Conservation (phyloP, 53 echinoderm and acorn worm species). For the Zoroaster sp. region DNA sequence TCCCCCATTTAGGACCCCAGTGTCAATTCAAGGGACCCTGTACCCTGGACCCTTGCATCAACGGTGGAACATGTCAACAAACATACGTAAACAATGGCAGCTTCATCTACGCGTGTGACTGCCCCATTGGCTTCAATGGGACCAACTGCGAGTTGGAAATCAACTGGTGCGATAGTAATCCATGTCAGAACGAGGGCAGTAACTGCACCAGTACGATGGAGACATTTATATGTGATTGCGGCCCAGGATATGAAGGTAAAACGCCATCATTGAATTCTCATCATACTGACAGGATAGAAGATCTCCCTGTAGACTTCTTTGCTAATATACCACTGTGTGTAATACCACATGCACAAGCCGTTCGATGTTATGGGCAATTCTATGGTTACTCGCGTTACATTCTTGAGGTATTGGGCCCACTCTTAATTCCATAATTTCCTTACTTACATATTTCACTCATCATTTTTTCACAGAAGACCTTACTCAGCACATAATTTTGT, state of each 20-base stretch:
- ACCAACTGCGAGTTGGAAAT: conserved; percentile 81
- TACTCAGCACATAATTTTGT: too few relatives aligned
- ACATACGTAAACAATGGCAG: not conserved
- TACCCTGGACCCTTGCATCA: conserved; percentile 52
- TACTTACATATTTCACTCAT: too few relatives aligned
- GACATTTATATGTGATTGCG: conserved; percentile 69
- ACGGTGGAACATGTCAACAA: conserved; percentile 78
- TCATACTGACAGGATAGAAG: not conserved
- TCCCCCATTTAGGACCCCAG: conserved; percentile 50
- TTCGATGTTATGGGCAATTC: too few relatives aligned
- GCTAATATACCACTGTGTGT: not conserved
- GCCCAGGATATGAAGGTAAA: conserved; percentile 75
- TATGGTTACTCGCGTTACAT: too few relatives aligned
- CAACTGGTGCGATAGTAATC: conserved; percentile 85
- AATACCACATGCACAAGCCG: too few relatives aligned
- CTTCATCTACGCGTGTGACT: conserved; percentile 68
- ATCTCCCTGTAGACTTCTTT: not conserved
- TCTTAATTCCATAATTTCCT: too few relatives aligned
- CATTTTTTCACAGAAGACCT: too few relatives aligned
- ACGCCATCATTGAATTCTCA: not conserved
- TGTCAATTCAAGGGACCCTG: conserved; percentile 86
- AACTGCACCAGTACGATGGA: conserved; percentile 62
- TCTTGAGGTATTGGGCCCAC: too few relatives aligned
- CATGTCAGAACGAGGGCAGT: conserved; percentile 70
- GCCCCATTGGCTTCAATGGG: conserved; percentile 83